Percentiles rank a stretch among this genome's conserved stretches.
These are phyloP conservation scores for Pristionchus japonicus DNA, from an alignment of 2,888 invertebrate genomes.

Conservation along the genomic window DNA sequence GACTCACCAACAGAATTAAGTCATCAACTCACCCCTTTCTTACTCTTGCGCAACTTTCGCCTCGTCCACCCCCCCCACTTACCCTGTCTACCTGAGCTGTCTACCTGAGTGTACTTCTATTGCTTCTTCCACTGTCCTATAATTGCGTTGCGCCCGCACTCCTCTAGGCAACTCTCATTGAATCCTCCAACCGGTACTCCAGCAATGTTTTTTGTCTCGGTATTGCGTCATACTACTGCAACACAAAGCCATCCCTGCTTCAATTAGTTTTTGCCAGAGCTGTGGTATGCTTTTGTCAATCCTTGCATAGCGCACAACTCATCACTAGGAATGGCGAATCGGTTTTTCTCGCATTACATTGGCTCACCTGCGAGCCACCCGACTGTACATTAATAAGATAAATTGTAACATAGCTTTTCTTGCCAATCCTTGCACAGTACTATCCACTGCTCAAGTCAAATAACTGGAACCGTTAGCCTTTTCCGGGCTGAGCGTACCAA, in stretches of 20 bases:
- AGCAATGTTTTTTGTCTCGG: background rate
- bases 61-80: background rate
- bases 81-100: background rate
- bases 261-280: background rate
- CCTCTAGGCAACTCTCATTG: background rate
- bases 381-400: no score
- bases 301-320: background rate
- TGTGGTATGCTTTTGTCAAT: background rate
- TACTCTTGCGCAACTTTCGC: background rate
- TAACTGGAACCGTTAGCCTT: conserved; percentile 29
- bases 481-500: background rate
- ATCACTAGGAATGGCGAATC: no score
- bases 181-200: background rate
- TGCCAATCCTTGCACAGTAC: background rate
- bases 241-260: background rate
- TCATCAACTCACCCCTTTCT: background rate
- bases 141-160: background rate
- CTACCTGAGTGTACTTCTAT: background rate
- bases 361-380: no score
- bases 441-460: background rate
- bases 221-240: background rate
- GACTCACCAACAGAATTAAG: background rate
- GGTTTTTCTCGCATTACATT: no score
- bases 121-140: background rate
- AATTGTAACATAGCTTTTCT: no score